Base-by-base conservation (phyloP, 2,888 invertebrate species). In the Erynnis tages region DNA sequence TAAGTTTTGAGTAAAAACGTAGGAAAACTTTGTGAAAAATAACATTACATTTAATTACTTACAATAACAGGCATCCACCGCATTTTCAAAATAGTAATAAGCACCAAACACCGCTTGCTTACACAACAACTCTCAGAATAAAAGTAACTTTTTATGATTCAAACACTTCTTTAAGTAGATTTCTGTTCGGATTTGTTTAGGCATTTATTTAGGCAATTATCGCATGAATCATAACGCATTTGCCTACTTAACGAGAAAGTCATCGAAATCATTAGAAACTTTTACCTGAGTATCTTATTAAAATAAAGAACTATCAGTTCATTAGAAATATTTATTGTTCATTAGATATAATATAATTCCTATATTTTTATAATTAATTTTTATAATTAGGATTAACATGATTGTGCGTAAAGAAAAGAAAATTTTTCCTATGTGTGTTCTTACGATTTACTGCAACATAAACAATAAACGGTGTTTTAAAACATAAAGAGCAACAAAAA, bases 251-350 rank as follows among this genome's bases (percentile, higher is more conserved):
- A 34, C 16, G 34, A 16, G 34, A 34, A 34, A 34, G 34, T 16
- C 34, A 16, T 32, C 7, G 16, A 34, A 16, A 34, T 34, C 34
- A 16, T 34, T 34, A 34, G 34, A 34, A 34, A 34, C n/a, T 34
- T 16, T 16, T 34, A 34, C 14, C 16, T 34, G 34, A 34, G 4
- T n/a, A n/a, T 32, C n/a, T n/a, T n/a, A n/a, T n/a, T n/a, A n/a
- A n/a, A n/a, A n/a, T n/a, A n/a, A n/a, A n/a, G n/a, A n/a, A n/a
- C n/a, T n/a, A n/a, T n/a, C n/a, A n/a, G n/a, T n/a, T n/a, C n/a
- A 10, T 27, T 27, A n/a, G 2, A 27, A 27, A 27, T 17, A 35
- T n/a, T 19, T 19, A 35, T 3, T 35, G 1, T n/a, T n/a, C n/a
- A n/a, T n/a, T n/a, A n/a, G n/a, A n/a, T n/a, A n/a, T n/a, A n/a